Percentiles rank a stretch among this genome's conserved stretches.
These are phyloP conservation scores for Leptinotarsa defecta DNA, from an alignment of 1,140 invertebrate species.

Conservation along the genomic window DNA sequence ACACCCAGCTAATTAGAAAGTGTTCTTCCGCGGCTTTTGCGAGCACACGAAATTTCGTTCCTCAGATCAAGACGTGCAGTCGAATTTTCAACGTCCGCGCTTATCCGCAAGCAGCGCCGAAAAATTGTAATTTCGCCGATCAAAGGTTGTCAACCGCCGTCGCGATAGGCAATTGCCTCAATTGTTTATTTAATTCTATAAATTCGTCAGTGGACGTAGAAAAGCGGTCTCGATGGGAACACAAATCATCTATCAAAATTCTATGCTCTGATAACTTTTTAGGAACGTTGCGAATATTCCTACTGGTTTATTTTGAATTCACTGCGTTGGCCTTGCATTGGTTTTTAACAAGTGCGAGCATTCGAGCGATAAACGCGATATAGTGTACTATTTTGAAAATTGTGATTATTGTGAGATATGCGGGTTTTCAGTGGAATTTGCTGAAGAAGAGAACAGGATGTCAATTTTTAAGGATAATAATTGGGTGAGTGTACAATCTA, in stretches of 20 bases:
- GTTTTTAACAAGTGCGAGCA: neutral
- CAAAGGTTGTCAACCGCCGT: conserved; percentile 3
- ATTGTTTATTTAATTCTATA: neutral
- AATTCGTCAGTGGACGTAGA: neutral
- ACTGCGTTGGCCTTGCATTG: neutral
- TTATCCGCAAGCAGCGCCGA: neutral
- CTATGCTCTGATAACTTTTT: conserved; percentile 1
- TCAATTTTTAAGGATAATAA: conserved; percentile 43
- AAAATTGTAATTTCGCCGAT: conserved; percentile 2
- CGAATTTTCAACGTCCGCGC: neutral
- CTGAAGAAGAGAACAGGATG: conserved; percentile 25
- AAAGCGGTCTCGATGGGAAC: neutral
- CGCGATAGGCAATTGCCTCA: conserved; percentile 1
- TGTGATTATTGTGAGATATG: conserved; percentile 1
- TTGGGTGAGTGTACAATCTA: conserved; percentile 36
- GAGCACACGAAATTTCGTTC: conserved; percentile 1
- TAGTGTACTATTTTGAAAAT: neutral
- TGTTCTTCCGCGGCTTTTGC: neutral
- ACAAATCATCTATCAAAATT: neutral
- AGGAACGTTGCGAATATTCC: neutral
- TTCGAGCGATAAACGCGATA: neutral
- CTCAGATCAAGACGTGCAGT: conserved; percentile 4
- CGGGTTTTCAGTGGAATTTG: neutral
- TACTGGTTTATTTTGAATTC: neutral
- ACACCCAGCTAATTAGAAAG: conserved; percentile 2